A percentile compares a stretch with the other conserved stretches of the same genome.
Conservation (phyloP, 2,888 invertebrate genomes). For the Dimorphilus gyrociliatus region DNA sequence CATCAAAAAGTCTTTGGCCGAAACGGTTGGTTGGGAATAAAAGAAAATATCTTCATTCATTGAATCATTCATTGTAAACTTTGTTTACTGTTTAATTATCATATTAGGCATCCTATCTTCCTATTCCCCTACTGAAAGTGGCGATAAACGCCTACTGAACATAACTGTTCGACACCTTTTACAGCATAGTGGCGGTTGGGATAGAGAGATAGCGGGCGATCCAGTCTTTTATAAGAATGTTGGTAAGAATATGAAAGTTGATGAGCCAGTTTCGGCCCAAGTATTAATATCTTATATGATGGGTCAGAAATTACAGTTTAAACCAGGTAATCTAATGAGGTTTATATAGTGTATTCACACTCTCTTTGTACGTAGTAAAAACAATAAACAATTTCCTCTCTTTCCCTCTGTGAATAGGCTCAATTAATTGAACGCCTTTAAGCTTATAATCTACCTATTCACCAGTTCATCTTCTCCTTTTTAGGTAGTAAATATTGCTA, state of each 20-base stretch:
- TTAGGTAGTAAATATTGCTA: constrained; percentile 26
- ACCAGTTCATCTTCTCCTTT: no score
- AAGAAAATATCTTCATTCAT: no score
- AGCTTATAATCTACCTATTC: no score
- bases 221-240: constrained; percentile 15
- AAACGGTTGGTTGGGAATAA: constrained; percentile 10
- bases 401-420: no score
- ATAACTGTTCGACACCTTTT: constrained; percentile 21
- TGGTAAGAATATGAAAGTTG: constrained; percentile 6
- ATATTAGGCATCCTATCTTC: constrained; percentile 11
- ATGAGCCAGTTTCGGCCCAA: constrained; percentile 10
- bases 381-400: not conserved
- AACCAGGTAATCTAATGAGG: constrained; percentile 17
- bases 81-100: not conserved
- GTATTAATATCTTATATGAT: constrained; percentile 18
- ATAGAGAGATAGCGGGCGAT: constrained; percentile 19
- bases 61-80: not conserved
- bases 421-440: no score
- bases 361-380: not conserved
- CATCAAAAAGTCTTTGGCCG: constrained; percentile 16
- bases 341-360: not conserved
- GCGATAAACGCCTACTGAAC: constrained; percentile 11
- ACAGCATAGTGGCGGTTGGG: constrained; percentile 30
- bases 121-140: constrained; percentile 7
- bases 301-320: constrained; percentile 17